Evolutionary conservation across 2,888 invertebrate species (phyloP).

Genomic region (Eupithecia centaureata): DNA sequence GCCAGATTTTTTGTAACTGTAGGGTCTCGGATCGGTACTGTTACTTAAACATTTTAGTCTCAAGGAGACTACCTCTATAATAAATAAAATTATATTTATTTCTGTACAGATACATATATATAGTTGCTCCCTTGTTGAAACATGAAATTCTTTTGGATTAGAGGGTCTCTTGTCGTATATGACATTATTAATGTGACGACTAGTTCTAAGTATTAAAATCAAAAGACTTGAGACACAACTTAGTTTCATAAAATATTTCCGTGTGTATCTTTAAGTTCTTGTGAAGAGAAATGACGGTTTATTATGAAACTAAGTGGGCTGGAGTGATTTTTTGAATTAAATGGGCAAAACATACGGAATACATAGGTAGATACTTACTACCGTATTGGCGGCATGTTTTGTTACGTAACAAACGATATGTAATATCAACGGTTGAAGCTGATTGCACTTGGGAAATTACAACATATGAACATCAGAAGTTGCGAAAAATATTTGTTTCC

Average conservation of each 20-base stretch:
- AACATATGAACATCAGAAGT: conserved; percentile 7
- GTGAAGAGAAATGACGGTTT: background rate
- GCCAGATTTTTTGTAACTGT: background rate
- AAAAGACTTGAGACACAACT: background rate
- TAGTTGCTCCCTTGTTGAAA: too few relatives aligned
- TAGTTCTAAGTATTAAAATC: too few relatives aligned
- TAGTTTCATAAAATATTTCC: background rate
- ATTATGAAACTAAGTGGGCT: background rate
- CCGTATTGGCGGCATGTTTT: conserved; percentile 1
- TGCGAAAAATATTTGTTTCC: conserved; percentile 15
- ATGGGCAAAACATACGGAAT: background rate
- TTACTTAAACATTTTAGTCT: background rate
- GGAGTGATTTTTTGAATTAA: background rate
- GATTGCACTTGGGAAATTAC: conserved; percentile 15
- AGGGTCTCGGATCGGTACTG: too few relatives aligned
- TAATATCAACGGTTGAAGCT: background rate
- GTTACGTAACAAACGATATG: background rate
- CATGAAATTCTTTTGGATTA: too few relatives aligned
- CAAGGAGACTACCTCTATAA: background rate
- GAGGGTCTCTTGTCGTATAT: too few relatives aligned
- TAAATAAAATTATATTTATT: too few relatives aligned
- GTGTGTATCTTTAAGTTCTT: background rate
- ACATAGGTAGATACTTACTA: too few relatives aligned
- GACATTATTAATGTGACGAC: too few relatives aligned
- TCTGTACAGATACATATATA: too few relatives aligned